Evolutionary conservation across 2,888 invertebrate genomes (phyloP).

Genomic region (Sesia bembeciformis): DNA sequence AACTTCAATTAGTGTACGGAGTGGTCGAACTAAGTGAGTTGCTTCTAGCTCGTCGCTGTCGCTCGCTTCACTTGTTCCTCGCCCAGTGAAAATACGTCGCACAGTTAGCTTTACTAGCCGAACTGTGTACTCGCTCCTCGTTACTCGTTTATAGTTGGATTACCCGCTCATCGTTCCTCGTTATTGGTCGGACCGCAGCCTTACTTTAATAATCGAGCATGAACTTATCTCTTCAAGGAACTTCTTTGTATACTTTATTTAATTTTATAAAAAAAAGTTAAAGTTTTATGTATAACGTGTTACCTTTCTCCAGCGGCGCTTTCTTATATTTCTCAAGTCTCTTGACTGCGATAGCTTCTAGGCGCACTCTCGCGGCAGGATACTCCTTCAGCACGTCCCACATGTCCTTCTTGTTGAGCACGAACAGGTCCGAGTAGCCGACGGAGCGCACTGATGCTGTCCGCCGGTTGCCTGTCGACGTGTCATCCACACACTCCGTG

Average conservation of each 20-base stretch:
- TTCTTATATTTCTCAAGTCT: slow-evolving; percentile 98
- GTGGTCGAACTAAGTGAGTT: too few relatives aligned
- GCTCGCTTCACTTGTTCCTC: too few relatives aligned
- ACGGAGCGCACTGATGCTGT: slow-evolving; percentile 98
- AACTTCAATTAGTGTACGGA: too few relatives aligned
- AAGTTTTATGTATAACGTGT: slow-evolving; percentile 1
- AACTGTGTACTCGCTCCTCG: too few relatives aligned
- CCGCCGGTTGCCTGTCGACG: slow-evolving; percentile 92
- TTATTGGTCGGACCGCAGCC: too few relatives aligned
- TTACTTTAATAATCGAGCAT: too few relatives aligned
- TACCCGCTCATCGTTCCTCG: too few relatives aligned
- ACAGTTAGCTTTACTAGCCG: too few relatives aligned
- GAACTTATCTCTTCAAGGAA: too few relatives aligned
- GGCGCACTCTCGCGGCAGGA: slow-evolving; percentile 92
- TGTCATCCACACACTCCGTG: slow-evolving; percentile 74
- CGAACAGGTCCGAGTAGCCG: slow-evolving; percentile 98
- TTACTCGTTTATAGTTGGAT: too few relatives aligned
- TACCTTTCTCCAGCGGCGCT: slow-evolving; percentile 94
- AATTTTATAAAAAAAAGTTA: neutral
- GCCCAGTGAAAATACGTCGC: too few relatives aligned
- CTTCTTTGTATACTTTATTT: neutral
- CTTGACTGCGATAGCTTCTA: slow-evolving; percentile 98
- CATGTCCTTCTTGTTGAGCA: slow-evolving; percentile 99
- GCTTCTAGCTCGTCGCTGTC: too few relatives aligned
- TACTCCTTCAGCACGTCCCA: slow-evolving; percentile 99